phyloP scores from a whole-genome alignment of 2,888 invertebrate genomes.

The Metopia argyrocephala region DNA sequence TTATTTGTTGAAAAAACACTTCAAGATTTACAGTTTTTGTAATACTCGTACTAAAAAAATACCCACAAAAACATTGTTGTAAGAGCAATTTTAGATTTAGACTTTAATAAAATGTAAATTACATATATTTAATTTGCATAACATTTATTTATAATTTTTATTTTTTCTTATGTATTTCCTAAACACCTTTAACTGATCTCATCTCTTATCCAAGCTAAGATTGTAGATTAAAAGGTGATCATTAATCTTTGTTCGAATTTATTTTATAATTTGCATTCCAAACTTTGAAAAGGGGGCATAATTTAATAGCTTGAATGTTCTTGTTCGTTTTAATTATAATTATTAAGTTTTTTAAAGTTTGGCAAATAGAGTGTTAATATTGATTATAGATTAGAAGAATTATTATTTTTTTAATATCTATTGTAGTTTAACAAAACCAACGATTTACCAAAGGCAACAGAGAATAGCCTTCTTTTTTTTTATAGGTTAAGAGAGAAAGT shows the following conservation, averaged over 20 bases:
- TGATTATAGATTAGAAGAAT: constrained; percentile 51
- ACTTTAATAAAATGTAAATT: too few relatives aligned
- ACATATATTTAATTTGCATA: too few relatives aligned
- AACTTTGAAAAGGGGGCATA: constrained; percentile 8
- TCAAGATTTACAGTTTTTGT: too few relatives aligned
- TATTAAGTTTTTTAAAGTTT: constrained; percentile 14
- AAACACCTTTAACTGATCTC: neutral
- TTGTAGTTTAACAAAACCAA: too few relatives aligned
- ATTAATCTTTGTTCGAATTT: constrained; percentile 26
- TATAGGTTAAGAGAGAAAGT: neutral
- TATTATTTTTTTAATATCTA: constrained; percentile 23
- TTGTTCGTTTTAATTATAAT: constrained; percentile 1
- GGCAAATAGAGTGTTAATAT: constrained; percentile 54
- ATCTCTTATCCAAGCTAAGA: neutral
- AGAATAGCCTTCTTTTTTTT: neutral
- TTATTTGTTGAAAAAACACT: too few relatives aligned
- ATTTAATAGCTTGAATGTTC: constrained; percentile 15
- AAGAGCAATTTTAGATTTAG: too few relatives aligned
- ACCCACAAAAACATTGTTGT: too few relatives aligned
- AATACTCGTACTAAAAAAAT: too few relatives aligned
- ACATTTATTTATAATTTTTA: too few relatives aligned
- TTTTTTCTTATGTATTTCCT: neutral
- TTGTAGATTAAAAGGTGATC: neutral
- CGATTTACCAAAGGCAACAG: constrained; percentile 10
- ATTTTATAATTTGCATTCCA: constrained; percentile 27